Conservation (phyloP, 2,888 invertebrate species). For the Lucinisca nassula region DNA sequence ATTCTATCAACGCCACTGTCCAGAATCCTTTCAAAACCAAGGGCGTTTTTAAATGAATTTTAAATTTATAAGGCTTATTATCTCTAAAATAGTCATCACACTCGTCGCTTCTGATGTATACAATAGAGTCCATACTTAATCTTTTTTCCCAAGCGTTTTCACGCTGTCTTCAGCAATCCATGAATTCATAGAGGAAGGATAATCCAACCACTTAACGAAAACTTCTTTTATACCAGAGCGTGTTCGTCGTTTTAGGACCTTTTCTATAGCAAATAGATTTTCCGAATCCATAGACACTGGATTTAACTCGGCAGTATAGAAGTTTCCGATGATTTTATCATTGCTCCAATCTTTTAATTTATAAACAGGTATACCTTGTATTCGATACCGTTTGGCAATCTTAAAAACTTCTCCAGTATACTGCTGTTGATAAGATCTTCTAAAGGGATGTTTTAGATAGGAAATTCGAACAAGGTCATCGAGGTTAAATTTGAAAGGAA, state of each 20-base stretch:
- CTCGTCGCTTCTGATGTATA: constrained; percentile 7
- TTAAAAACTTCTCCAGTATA: constrained; percentile 33
- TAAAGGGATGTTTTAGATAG: constrained; percentile 30
- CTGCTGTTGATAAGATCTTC: constrained; percentile 28
- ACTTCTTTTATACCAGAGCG: constrained; percentile 4
- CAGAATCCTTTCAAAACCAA: constrained; percentile 14
- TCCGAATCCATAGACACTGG: constrained; percentile 42
- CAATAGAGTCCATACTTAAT: not conserved
- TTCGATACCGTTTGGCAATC: constrained; percentile 17
- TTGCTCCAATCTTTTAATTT: constrained; percentile 25
- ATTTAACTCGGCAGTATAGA: constrained; percentile 47
- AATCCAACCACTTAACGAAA: constrained; percentile 22
- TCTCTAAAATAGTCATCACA: constrained; percentile 9
- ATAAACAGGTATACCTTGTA: constrained; percentile 46
- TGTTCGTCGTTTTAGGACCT: constrained; percentile 33
- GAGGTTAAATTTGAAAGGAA: constrained; percentile 5
- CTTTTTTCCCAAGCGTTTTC: not conserved
- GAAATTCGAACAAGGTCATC: constrained; percentile 14
- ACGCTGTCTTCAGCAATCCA: not conserved
- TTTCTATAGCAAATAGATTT: constrained; percentile 53
- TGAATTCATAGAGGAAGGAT: not conserved
- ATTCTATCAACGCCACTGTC: not conserved
- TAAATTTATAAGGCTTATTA: constrained; percentile 12
- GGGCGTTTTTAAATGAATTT: not conserved
- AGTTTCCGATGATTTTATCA: constrained; percentile 23